These are phyloP conservation scores for Syrrhaptes paradoxus DNA, from an alignment of 2,113 vertebrate species.

Conservation along the genomic window DNA sequence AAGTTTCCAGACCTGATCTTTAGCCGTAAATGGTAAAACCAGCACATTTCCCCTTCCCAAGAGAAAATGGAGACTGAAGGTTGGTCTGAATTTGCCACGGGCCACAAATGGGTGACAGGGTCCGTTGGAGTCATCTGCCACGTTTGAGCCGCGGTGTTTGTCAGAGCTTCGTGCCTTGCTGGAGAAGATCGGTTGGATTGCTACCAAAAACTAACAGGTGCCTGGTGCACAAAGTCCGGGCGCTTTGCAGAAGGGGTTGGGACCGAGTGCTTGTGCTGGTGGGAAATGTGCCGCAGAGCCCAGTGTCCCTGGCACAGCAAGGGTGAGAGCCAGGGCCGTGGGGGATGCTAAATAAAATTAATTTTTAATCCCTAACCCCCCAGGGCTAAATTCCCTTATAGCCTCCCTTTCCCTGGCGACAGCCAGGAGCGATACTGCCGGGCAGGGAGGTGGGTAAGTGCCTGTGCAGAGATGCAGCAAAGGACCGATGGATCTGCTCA, in stretches of 20 bases:
- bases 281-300: neutral
- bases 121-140: neutral
- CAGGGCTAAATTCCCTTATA: too few relatives aligned
- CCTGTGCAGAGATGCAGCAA: rapidly evolving
- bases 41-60: neutral
- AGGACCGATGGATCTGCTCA: neutral
- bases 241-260: neutral
- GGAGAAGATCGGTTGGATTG: neutral
- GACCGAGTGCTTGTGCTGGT: rapidly evolving
- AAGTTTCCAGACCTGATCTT: neutral
- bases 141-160: rapidly evolving
- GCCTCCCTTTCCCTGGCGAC: rapidly evolving
- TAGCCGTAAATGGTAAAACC: rapidly evolving
- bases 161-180: neutral
- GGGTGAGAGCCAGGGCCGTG: neutral
- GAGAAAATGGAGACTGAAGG: rapidly evolving
- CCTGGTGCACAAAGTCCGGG: neutral
- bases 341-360: neutral
- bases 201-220: neutral
- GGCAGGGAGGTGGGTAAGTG: neutral
- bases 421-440: neutral
- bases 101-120: neutral
- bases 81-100: neutral
- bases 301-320: neutral
- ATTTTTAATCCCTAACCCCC: neutral